Evolutionary conservation across 2,888 invertebrate genomes (phyloP), one percentile per base, ranked within the genome.

Genomic region (Limnephilus rhombicus): DNA sequence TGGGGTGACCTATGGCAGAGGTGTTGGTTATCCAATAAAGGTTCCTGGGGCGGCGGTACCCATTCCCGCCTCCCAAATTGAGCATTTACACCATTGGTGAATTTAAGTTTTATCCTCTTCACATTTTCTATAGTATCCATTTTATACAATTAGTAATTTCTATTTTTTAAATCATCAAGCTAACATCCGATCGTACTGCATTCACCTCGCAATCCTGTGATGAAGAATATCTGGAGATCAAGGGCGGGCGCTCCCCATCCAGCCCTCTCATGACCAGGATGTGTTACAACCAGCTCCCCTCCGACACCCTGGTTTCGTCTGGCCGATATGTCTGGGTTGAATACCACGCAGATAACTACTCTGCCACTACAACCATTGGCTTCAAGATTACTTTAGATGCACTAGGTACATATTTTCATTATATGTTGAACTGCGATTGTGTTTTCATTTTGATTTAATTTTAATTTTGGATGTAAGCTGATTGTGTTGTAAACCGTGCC

Each of bases 321-420:
- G 41, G 31, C 13, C 49, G 18, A 18, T 34, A 87, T 24, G 94
- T 98, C 0, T 97, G 97, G 95, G 95, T 98, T 80, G 97, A 98
- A 94, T 98, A 98, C 94, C 97, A 97, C 94, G 96, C 97, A 0
- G 96, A 96, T 89, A 92, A 93, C 2, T 94, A 95, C 13, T 94
- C 94, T 15, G 94, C 95, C 82, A 94, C 95, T 92, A 93, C 95
- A 34, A 94, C 94, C 0, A 96, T 97, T 90, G 95, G 95, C 18
- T 94, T 96, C 0, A 87, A 68, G 31, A 34, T 87, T 15, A 9
- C 49, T 13, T 31, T 68, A 68, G 24, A 87, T 31, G 31, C 34
- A 7, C 29, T 53, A 0, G 87, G 87, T 87, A 68, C 68, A n/a
- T 68, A n/a, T 53, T 53, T 18, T 49, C 15, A 41, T 49, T 3